Percentiles rank a stretch among this genome's conserved stretches.
phyloP scores from a whole-genome alignment of 2,888 invertebrate species.

The Ctenicera cuprea region DNA sequence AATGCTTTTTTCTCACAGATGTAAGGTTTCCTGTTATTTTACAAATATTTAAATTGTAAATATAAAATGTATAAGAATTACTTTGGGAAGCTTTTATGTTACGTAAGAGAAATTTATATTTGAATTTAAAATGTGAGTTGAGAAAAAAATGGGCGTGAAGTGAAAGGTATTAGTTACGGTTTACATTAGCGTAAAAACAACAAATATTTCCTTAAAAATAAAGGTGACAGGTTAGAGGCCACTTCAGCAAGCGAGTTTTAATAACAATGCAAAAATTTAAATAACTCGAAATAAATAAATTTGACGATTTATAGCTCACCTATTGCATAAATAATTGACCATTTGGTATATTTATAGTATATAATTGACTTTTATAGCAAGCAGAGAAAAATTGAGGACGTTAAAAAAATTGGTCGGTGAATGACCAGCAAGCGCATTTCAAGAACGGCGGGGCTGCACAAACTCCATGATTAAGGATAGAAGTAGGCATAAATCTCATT shows the following conservation, averaged over 20 bases:
- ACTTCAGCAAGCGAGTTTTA: not conserved
- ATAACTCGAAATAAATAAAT: not conserved
- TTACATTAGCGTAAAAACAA: conserved; percentile 5
- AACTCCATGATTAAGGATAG: not conserved
- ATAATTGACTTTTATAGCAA: not conserved
- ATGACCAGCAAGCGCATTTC: not conserved
- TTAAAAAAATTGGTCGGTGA: too few relatives aligned
- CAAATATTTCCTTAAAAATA: not conserved
- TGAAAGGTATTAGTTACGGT: conserved; percentile 12
- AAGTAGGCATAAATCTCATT: conserved; percentile 1
- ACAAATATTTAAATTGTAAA: too few relatives aligned
- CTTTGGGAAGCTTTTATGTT: too few relatives aligned
- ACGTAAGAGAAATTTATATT: not conserved
- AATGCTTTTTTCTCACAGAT: too few relatives aligned
- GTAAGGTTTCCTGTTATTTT: too few relatives aligned
- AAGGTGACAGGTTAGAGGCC: conserved; percentile 7
- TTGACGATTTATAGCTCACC: not conserved
- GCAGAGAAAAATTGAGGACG: too few relatives aligned
- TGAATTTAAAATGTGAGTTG: not conserved
- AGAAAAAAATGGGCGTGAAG: not conserved
- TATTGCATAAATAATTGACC: not conserved
- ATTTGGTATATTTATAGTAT: not conserved
- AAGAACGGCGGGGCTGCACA: too few relatives aligned
- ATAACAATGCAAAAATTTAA: not conserved
- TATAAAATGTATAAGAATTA: too few relatives aligned